phyloP scores from a whole-genome alignment of 1,140 invertebrate species.

The Drosophila pruinosa region DNA sequence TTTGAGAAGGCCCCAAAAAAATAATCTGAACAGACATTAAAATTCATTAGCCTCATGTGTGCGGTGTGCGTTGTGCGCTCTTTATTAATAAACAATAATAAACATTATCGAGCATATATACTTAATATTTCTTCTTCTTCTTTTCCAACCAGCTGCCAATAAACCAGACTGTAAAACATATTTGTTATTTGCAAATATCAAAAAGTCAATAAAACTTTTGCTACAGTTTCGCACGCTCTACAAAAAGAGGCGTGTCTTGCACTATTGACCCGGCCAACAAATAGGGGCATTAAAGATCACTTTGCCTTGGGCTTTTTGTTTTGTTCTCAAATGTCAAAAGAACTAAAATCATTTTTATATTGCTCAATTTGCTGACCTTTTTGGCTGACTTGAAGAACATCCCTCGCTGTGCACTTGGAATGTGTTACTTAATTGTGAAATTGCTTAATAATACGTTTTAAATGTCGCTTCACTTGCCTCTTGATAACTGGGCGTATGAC shows the following conservation, averaged over 20 bases:
- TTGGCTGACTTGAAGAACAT: slow-evolving; percentile 2
- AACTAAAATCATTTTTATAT: neutral
- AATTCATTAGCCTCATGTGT: slow-evolving; percentile 55
- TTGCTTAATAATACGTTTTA: slow-evolving; percentile 47
- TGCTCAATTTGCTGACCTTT: neutral
- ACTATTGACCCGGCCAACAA: slow-evolving; percentile 2
- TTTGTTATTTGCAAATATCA: slow-evolving; percentile 4
- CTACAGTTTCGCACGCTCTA: slow-evolving; percentile 34
- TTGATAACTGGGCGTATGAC: slow-evolving; percentile 59
- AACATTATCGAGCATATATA: slow-evolving; percentile 1
- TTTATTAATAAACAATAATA: slow-evolving; percentile 52
- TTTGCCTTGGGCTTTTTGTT: neutral
- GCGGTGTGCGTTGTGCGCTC: slow-evolving; percentile 12
- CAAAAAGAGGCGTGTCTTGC: slow-evolving; percentile 1
- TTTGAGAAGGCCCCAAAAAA: slow-evolving; percentile 6
- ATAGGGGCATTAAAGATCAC: neutral
- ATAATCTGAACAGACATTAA: slow-evolving; percentile 40
- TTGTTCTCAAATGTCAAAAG: neutral
- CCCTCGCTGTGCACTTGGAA: neutral
- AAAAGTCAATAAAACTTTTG: neutral
- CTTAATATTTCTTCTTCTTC: neutral
- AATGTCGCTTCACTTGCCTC: slow-evolving; percentile 44
- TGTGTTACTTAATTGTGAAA: slow-evolving; percentile 38
- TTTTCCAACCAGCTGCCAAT: slow-evolving; percentile 1
- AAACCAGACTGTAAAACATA: neutral